Percentiles rank a stretch among this genome's conserved stretches.
phyloP scores from a whole-genome alignment of 2,113 vertebrate species.

The Sula dactylatra region DNA sequence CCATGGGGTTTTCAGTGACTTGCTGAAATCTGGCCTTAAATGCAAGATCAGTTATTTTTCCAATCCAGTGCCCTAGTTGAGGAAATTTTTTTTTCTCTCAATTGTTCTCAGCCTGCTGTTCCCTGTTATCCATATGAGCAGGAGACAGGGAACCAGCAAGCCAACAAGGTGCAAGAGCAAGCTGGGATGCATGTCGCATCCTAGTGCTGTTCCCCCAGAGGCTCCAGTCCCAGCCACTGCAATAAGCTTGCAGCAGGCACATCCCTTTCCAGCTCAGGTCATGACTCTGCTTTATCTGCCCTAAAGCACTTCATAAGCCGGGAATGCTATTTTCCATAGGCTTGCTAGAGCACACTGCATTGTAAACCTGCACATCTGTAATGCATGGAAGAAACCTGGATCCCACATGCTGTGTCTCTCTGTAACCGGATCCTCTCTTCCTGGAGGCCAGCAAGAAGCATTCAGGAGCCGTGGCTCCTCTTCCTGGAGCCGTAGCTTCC shows the following conservation, averaged over 20 bases:
- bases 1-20: background rate
- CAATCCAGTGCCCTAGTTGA: background rate
- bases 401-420: background rate
- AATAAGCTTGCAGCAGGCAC: background rate
- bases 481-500: background rate
- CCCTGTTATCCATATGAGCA: background rate
- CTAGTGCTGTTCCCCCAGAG: rapidly evolving
- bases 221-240: background rate
- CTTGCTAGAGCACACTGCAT: background rate
- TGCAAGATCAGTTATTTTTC: background rate
- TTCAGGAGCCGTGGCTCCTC: background rate
- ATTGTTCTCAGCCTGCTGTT: background rate
- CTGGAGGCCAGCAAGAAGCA: background rate
- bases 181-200: background rate
- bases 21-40: background rate
- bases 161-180: background rate
- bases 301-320: background rate
- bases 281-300: background rate
- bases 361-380: background rate
- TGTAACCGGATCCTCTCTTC: background rate
- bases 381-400: background rate
- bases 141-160: background rate
- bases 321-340: background rate
- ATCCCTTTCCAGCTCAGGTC: background rate
- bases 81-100: background rate